These are phyloP conservation scores for Dryobates pubescens DNA, from an alignment of 2,797 vertebrate species.

Conservation along the genomic window DNA sequence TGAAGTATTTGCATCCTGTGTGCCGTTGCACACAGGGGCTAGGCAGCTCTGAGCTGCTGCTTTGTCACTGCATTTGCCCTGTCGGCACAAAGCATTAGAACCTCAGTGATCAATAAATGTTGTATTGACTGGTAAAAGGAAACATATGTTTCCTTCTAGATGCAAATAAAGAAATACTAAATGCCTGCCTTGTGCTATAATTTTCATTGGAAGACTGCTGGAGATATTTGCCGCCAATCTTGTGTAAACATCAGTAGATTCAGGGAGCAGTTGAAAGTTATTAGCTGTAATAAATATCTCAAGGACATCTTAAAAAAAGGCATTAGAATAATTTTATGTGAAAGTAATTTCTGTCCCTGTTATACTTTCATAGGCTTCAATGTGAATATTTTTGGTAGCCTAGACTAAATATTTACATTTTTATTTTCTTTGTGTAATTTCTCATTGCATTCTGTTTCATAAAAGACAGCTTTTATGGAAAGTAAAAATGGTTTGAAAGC, in stretches of 20 bases:
- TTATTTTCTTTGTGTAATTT: slow-evolving; percentile 30
- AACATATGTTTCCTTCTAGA: slow-evolving; percentile 24
- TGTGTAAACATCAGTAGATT: slow-evolving; percentile 47
- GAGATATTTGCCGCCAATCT: slow-evolving; percentile 31
- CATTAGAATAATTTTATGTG: slow-evolving; percentile 49
- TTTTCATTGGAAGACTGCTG: slow-evolving; percentile 31
- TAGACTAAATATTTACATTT: slow-evolving; percentile 28
- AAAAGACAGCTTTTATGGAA: slow-evolving; percentile 3
- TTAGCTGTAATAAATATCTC: slow-evolving; percentile 71
- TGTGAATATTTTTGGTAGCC: slow-evolving; percentile 24
- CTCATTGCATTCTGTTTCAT: slow-evolving; percentile 9
- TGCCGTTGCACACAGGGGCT: background rate
- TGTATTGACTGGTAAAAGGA: slow-evolving; percentile 19
- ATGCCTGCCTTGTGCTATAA: slow-evolving; percentile 9
- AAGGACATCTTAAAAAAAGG: slow-evolving; percentile 24
- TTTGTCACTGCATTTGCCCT: background rate
- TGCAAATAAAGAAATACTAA: slow-evolving; percentile 57
- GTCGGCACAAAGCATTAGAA: background rate
- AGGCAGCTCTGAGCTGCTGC: slow-evolving; percentile 3
- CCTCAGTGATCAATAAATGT: background rate
- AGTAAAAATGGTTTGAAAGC: background rate
- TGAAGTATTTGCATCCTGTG: background rate
- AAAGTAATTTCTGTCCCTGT: slow-evolving; percentile 42
- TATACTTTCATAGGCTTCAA: slow-evolving; percentile 28
- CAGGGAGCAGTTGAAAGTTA: slow-evolving; percentile 41